A percentile compares a stretch with the other conserved stretches of the same genome.
These are phyloP conservation scores for Laodelphax striatellus DNA, from an alignment of 1,140 invertebrate species.

Conservation along the genomic window DNA sequence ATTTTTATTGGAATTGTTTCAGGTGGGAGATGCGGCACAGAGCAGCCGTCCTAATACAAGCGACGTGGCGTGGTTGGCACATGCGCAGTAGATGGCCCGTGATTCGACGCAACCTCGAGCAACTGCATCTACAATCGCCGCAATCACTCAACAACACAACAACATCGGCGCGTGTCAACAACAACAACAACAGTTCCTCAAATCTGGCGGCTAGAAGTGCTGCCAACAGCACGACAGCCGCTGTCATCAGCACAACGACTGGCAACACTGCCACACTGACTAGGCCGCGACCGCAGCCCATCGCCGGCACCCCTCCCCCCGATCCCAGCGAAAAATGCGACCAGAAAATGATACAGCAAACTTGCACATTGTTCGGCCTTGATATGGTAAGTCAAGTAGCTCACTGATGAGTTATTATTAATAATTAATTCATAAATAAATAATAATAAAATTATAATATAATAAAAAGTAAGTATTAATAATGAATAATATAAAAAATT, in stretches of 20 bases:
- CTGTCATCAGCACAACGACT: constrained; percentile 19
- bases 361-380: constrained; percentile 77
- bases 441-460: too few species aligned
- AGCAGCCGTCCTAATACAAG: constrained; percentile 63
- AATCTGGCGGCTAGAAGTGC: background rate
- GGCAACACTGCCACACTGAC: constrained; percentile 25
- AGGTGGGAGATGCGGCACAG: constrained; percentile 60
- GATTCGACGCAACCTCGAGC: constrained; percentile 34
- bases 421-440: too few species aligned
- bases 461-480: too few species aligned
- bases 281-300: constrained; percentile 67
- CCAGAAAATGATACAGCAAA: constrained; percentile 76
- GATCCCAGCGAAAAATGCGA: constrained; percentile 60
- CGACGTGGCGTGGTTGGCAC: constrained; percentile 70
- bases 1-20: background rate
- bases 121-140: constrained; percentile 15
- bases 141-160: background rate
- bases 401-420: too few species aligned
- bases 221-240: background rate
- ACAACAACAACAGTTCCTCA: too few species aligned
- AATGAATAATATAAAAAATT: too few species aligned
- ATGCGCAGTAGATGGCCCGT: constrained; percentile 55
- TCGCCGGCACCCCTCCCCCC: constrained; percentile 65
- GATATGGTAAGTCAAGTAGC: constrained; percentile 53
- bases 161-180: background rate